Evolutionary conservation across 2,113 vertebrate species (phyloP).

Genomic region (Pyrgilauda ruficollis): DNA sequence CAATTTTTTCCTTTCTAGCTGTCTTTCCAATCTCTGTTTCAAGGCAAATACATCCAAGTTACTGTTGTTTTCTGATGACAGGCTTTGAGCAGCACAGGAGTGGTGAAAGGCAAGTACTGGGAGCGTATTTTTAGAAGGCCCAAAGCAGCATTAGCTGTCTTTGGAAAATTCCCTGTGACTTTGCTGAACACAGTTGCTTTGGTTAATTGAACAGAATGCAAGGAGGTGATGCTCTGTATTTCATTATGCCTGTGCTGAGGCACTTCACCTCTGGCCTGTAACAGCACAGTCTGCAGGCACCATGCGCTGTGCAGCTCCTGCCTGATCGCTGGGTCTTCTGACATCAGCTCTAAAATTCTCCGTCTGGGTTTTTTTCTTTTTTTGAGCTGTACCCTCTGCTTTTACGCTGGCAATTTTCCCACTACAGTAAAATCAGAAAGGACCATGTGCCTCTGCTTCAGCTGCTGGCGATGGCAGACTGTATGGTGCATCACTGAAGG

Average conservation of each 20-base stretch:
- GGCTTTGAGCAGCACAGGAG: background rate
- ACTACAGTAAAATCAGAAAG: background rate
- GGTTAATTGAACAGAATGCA: background rate
- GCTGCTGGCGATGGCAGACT: background rate
- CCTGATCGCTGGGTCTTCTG: background rate
- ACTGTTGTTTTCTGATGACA: background rate
- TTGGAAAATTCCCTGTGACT: background rate
- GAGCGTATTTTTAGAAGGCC: background rate
- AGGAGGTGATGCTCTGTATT: background rate
- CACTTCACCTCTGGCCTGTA: background rate
- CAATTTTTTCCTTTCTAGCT: background rate
- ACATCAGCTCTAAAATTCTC: background rate
- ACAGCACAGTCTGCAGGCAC: background rate
- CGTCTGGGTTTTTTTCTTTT: background rate
- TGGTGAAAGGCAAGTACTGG: background rate
- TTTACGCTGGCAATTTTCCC: background rate
- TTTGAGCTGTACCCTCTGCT: background rate
- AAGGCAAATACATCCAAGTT: background rate
- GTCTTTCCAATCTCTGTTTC: background rate
- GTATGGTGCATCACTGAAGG: background rate
- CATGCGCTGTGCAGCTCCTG: accelerated
- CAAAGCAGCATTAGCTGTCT: background rate
- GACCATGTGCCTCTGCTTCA: background rate
- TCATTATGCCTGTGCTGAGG: background rate
- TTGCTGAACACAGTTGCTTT: background rate